Percentiles rank a stretch among this genome's conserved stretches.
These are phyloP conservation scores for Percopsis transmontana DNA, from an alignment of 2,113 vertebrate species.

Conservation along the genomic window DNA sequence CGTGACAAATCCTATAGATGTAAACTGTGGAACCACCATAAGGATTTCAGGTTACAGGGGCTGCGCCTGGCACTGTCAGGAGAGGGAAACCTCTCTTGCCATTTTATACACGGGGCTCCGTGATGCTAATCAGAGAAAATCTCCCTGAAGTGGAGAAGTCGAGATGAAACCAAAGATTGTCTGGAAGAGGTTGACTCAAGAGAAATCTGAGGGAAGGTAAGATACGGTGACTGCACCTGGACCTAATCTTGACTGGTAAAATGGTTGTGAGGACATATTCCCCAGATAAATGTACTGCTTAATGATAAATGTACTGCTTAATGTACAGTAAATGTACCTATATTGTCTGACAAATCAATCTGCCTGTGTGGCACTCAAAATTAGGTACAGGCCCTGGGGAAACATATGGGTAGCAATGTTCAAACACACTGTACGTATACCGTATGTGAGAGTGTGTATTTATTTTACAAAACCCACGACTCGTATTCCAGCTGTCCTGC, in stretches of 20 bases:
- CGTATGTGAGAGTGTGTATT: slow-evolving; percentile 17
- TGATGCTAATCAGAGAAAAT: slow-evolving; percentile 68
- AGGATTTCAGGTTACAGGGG: slow-evolving; percentile 25
- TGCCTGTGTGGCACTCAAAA: slow-evolving; percentile 35
- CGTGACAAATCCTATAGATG: slow-evolving; percentile 59
- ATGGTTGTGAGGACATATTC: slow-evolving; percentile 32
- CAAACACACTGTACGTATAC: slow-evolving; percentile 26
- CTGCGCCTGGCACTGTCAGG: slow-evolving; percentile 23
- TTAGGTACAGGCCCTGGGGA: slow-evolving; percentile 21
- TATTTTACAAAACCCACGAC: slow-evolving; percentile 1
- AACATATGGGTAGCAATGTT: slow-evolving; percentile 16
- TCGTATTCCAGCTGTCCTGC: slow-evolving; percentile 50
- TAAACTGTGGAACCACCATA: slow-evolving; percentile 41
- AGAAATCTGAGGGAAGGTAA: slow-evolving; percentile 46
- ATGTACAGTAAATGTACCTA: slow-evolving; percentile 39
- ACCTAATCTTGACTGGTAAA: slow-evolving; percentile 46
- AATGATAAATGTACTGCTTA: slow-evolving; percentile 41
- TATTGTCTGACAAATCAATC: slow-evolving; percentile 33
- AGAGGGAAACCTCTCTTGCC: slow-evolving; percentile 6
- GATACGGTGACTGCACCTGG: slow-evolving; percentile 36
- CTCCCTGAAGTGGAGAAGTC: slow-evolving; percentile 63
- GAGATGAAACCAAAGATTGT: slow-evolving; percentile 58
- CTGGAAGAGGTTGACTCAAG: slow-evolving; percentile 53
- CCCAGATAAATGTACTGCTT: slow-evolving; percentile 55
- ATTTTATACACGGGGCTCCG: slow-evolving; percentile 47